Conservation (phyloP, 2,888 invertebrate genomes). For the Agrilus cyanescens region DNA sequence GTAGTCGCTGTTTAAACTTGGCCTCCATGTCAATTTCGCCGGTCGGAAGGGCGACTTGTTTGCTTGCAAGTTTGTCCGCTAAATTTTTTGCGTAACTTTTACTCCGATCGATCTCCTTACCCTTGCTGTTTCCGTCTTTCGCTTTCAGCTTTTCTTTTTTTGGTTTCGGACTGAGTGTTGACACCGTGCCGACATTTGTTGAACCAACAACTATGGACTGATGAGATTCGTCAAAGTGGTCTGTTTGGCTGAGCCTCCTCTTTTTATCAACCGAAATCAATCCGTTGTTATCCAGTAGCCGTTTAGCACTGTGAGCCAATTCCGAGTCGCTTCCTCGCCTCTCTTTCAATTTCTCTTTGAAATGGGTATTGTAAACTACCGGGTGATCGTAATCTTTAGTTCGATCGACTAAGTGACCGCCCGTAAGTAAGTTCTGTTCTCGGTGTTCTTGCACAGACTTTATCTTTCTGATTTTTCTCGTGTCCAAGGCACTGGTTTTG, state of each 20-base stretch:
- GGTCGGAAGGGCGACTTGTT: conserved; percentile 34
- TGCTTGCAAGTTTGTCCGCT: conserved; percentile 36
- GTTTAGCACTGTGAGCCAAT: conserved; percentile 26
- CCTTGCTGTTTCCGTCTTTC: conserved; percentile 30
- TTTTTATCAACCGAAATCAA: conserved; percentile 51
- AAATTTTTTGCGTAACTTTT: conserved; percentile 46
- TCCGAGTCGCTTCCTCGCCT: conserved; percentile 43
- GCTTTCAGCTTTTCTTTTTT: conserved; percentile 30
- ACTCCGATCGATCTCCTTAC: conserved; percentile 35
- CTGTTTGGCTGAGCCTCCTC: conserved; percentile 48
- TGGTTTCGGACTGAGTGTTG: conserved; percentile 33
- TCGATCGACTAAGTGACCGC: conserved; percentile 22
- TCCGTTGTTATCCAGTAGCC: conserved; percentile 44
- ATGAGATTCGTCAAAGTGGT: conserved; percentile 23
- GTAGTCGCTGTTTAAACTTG: conserved; percentile 45
- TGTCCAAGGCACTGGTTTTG: conserved; percentile 28
- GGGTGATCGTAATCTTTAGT: conserved; percentile 12
- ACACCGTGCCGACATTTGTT: conserved; percentile 57
- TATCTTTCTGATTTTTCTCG: conserved; percentile 22
- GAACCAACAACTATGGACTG: conserved; percentile 43
- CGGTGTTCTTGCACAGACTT: conserved; percentile 24
- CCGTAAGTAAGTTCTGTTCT: conserved; percentile 36
- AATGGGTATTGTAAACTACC: conserved; percentile 15
- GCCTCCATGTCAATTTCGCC: conserved; percentile 41
- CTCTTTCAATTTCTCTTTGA: conserved; percentile 35